Evolutionary conservation across 2,797 vertebrate genomes (phyloP), one percentile per base, ranked within the genome.

Genomic region (Clamator glandarius): DNA sequence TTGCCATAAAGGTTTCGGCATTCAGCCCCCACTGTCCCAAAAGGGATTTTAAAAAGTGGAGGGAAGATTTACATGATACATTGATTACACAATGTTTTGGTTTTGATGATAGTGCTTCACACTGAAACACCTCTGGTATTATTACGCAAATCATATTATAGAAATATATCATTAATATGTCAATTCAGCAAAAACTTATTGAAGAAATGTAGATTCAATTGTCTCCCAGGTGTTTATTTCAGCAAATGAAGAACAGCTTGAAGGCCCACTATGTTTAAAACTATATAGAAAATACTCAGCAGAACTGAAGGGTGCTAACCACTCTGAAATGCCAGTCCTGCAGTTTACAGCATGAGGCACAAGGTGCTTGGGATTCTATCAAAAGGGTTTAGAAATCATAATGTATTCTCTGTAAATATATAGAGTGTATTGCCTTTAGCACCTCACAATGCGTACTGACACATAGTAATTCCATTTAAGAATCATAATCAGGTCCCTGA

Each of bases 391-490:
- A 87, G 59, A 82, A 73, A 76, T 31, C 4, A 0, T 61, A 88
- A 44, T 2, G 0, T 23, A 3, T 48, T 79, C 11, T 74, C 50
- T 42, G 52, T 41, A 72, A 72, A 36, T 35, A 68, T 7, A 42
- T 12, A 64, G 51, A 85, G 5, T 35, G 9, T 17, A 25, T 62
- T 84, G 44, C 46, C 39, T 63, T 84, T 63, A 84, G 62, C 42
- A 72, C 18, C 0, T 0, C 25, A 54, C 25, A 57, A 6, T 73
- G n/a, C 39, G 78, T 64, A 66, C 28, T 36, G 46, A 54, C 62
- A 75, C 33, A 66, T 62, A 85, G 33, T 62, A 84, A 82, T 79
- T 72, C 28, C 46, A 46, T 41, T 25, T 82, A 66, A 78, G 92
- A 35, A 72, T 29, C 55, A 18, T 54, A 69, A 78, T 84, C 33